These are phyloP conservation scores for Phyllopteryx taeniolatus DNA, from an alignment of 2,113 vertebrate genomes.

Conservation along the genomic window DNA sequence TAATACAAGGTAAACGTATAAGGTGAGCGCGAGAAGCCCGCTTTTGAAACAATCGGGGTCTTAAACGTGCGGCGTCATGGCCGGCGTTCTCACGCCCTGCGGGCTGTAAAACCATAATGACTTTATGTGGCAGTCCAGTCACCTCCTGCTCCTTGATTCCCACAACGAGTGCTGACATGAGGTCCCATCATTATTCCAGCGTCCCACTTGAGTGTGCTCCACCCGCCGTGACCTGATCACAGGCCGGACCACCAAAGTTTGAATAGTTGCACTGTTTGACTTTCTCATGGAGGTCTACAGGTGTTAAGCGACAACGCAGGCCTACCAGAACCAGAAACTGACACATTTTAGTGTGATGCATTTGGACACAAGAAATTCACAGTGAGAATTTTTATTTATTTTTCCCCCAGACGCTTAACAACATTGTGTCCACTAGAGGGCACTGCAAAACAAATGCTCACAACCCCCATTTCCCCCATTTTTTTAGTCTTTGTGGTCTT, in stretches of 20 bases:
- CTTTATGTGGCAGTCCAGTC: conserved; percentile 42
- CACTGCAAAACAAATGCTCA: conserved; percentile 23
- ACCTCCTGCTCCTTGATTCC: conserved; percentile 41
- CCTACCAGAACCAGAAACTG: conserved; percentile 9
- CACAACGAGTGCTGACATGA: conserved; percentile 20
- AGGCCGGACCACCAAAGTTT: conserved; percentile 13
- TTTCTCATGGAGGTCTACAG: conserved; percentile 42
- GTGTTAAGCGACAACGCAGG: conserved; percentile 3
- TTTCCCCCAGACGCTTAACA: background rate
- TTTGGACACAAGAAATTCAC: background rate
- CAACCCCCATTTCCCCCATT: background rate
- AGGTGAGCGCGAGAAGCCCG: background rate
- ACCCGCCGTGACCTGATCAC: conserved; percentile 65
- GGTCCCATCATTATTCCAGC: conserved; percentile 42
- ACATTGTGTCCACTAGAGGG: conserved; percentile 54
- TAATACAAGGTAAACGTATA: background rate
- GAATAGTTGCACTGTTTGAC: conserved; percentile 27
- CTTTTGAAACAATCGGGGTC: background rate
- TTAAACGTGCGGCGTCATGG: background rate
- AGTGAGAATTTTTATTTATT: background rate
- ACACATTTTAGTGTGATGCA: background rate
- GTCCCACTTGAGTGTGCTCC: conserved; percentile 46
- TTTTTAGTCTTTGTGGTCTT: no score
- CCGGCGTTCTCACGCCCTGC: conserved; percentile 1
- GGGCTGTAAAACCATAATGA: conserved; percentile 56